Conservation (phyloP, 2,113 vertebrate genomes). For the Pogonocichla stellata region DNA sequence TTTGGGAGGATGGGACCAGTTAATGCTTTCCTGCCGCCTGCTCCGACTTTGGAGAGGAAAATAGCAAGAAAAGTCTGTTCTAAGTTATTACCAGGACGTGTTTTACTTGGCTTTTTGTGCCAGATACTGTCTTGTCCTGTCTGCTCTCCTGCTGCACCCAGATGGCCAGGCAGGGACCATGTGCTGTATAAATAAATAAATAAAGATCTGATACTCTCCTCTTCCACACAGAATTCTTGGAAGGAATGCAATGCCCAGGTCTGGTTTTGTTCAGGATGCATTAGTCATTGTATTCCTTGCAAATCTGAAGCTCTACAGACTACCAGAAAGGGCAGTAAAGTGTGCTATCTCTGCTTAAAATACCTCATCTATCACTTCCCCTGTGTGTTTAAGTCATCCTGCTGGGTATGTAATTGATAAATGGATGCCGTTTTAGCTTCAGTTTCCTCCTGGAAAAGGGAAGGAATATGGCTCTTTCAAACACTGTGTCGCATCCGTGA, state of each 20-base stretch:
- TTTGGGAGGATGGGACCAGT: background rate
- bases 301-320: background rate
- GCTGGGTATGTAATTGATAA: background rate
- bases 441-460: background rate
- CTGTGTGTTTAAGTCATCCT: background rate
- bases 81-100: background rate
- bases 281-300: background rate
- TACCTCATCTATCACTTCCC: background rate
- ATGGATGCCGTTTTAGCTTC: background rate
- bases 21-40: background rate
- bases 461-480: background rate
- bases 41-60: background rate
- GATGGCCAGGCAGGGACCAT: background rate
- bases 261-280: slow-evolving; percentile 15
- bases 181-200: background rate
- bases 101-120: slow-evolving; percentile 8
- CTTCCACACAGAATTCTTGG: background rate
- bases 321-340: background rate
- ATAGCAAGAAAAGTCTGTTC: background rate
- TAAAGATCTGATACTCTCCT: background rate
- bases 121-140: background rate
- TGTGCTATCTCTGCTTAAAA: background rate
- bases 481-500: background rate
- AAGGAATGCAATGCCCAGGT: background rate
- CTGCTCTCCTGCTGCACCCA: background rate